Base-by-base conservation (phyloP, 2,797 vertebrate genomes). In the Pantherophis alleghaniensis region DNA sequence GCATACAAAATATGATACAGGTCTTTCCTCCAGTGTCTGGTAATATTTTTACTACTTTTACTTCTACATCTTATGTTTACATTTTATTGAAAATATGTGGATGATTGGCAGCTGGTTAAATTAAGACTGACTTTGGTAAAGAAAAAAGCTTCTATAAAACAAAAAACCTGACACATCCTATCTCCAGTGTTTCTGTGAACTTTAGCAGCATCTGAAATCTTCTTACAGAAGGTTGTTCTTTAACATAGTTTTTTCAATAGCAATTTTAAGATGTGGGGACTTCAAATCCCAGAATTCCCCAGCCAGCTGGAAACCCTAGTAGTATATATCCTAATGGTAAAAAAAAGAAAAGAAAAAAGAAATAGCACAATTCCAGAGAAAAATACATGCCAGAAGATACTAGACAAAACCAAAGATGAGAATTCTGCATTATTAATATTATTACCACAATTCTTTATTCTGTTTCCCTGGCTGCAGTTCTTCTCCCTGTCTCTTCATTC, bases 61-160 rank as follows among this genome's bases (percentile, higher is more conserved):
- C 10, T 56, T 14, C 69, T 89, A 60, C 42, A 92, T 28, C 4
- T 92, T 60, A 42, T 55, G 53, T 24, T 56, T 53, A 92, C 91
- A 37, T 42, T 10, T 61, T 94, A 86, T 53, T 88, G 87, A 94
- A 96, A 93, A 32, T 24, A 5, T n/a, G 93, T 91, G 69, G 92
- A 90, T 94, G 94, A 91, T 22, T 60, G 10, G 11, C 37, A 4
- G 16, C 93, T 32, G 90, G 5, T 32, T 92, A 66, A 1, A 14
- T 93, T 92, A 94, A 5, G 20, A 28, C 7, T 86, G 59, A 63
- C 91, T 92, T 61, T 93, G 2, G 53, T 69, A 66, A 89, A 26
- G 86, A 89, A 24, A 88, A 91, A 95, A 51, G 37, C 47, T 87
- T 91, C 86, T 93, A 92, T 88, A 95, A 83, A 95, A 93, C 7